These are phyloP conservation scores for Prostheceraeus crozeri DNA, from an alignment of 2,888 invertebrate genomes.

Conservation along the genomic window DNA sequence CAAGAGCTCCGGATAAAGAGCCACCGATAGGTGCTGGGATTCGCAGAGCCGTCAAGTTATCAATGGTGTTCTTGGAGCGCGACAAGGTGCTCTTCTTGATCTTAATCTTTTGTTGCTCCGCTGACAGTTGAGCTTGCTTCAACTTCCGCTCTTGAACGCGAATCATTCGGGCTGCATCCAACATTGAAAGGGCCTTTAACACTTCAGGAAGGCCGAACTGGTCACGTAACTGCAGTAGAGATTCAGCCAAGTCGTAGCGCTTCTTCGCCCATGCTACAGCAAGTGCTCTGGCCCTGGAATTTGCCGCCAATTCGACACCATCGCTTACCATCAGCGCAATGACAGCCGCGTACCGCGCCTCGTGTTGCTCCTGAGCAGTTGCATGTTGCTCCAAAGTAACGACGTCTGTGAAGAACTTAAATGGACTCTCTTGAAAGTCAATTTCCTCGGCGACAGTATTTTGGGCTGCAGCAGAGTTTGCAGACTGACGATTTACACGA, in stretches of 20 bases:
- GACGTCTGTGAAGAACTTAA: constrained; percentile 47
- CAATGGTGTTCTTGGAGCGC: constrained; percentile 43
- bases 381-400: constrained; percentile 48
- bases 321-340: constrained; percentile 46
- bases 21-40: constrained; percentile 51
- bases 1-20: constrained; percentile 52
- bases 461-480: neutral
- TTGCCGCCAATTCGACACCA: constrained; percentile 49
- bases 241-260: constrained; percentile 47
- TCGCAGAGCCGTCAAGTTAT: constrained; percentile 47
- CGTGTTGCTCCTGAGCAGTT: constrained; percentile 46
- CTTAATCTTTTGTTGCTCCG: constrained; percentile 44
- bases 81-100: constrained; percentile 19
- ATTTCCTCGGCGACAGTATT: constrained; percentile 40
- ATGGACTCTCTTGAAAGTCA: constrained; percentile 45
- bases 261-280: constrained; percentile 52
- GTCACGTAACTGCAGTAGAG: constrained; percentile 45
- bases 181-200: constrained; percentile 47
- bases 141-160: constrained; percentile 50
- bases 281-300: constrained; percentile 48
- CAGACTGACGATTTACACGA: neutral
- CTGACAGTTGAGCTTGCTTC: constrained; percentile 45
- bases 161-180: constrained; percentile 48
- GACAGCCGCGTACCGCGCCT: constrained; percentile 47
- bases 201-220: constrained; percentile 51